Evolutionary conservation across 2,888 invertebrate genomes (phyloP).

Genomic region (Lacanobia oleracea): DNA sequence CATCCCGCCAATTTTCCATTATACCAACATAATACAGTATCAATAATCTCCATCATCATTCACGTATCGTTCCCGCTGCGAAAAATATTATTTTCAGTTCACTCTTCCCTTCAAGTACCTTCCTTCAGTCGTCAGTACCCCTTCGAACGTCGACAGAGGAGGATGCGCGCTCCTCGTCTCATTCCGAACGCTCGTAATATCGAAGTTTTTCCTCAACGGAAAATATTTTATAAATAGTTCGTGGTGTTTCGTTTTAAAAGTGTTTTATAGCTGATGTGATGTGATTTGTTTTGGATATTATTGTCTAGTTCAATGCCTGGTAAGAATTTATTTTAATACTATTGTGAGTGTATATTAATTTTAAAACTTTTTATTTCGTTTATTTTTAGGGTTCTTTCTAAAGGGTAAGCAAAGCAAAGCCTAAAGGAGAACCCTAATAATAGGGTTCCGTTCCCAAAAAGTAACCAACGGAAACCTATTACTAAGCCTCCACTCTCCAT

Average conservation of each 20-base stretch:
- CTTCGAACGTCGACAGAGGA: slow-evolving; percentile 28
- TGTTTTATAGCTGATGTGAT: slow-evolving; percentile 61
- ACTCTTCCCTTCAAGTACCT: slow-evolving; percentile 1
- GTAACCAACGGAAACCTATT: too few relatives aligned
- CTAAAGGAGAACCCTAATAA: too few relatives aligned
- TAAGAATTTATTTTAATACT: slow-evolving; percentile 44
- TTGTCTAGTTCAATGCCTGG: slow-evolving; percentile 72
- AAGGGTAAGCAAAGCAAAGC: too few relatives aligned
- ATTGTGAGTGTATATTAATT: not conserved
- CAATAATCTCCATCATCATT: slow-evolving; percentile 36
- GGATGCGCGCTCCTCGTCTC: slow-evolving; percentile 34
- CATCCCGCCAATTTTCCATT: slow-evolving; percentile 17
- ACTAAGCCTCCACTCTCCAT: too few relatives aligned
- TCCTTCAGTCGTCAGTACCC: slow-evolving; percentile 53
- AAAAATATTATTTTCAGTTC: slow-evolving; percentile 40
- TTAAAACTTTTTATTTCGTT: not conserved
- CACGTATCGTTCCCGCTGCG: slow-evolving; percentile 36
- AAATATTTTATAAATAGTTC: slow-evolving; percentile 31
- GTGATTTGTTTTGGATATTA: slow-evolving; percentile 64
- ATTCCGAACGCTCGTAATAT: slow-evolving; percentile 19
- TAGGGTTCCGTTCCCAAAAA: too few relatives aligned
- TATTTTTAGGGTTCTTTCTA: not conserved
- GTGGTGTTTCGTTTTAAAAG: slow-evolving; percentile 12
- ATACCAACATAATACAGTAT: slow-evolving; percentile 22
- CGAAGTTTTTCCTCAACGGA: slow-evolving; percentile 39